Percentiles rank a stretch among this genome's conserved stretches.
Conservation (phyloP, 2,888 invertebrate species). For the Crematogaster levior region DNA sequence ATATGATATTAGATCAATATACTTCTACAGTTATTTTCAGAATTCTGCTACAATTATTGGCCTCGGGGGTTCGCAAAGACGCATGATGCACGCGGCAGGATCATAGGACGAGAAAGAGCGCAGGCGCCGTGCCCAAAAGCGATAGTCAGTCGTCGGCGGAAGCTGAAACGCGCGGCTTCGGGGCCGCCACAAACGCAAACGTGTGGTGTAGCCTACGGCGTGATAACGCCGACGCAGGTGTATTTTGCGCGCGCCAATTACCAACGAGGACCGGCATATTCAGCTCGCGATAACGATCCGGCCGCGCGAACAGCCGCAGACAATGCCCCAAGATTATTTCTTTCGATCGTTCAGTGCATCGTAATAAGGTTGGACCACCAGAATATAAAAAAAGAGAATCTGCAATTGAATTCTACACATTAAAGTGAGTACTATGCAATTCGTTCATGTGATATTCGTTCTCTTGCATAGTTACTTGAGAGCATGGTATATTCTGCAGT, state of each 20-base stretch:
- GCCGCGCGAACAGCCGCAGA: neutral
- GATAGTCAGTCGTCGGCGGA: slow-evolving; percentile 76
- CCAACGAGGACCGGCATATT: neutral
- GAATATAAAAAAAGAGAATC: neutral
- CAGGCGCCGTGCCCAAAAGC: slow-evolving; percentile 76
- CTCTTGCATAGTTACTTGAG: neutral
- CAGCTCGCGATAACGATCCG: neutral
- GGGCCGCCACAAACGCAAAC: slow-evolving; percentile 32
- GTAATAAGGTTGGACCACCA: neutral
- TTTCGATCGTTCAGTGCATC: slow-evolving; percentile 4
- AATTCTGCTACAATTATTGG: neutral
- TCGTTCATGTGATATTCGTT: neutral
- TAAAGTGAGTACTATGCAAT: slow-evolving; percentile 6
- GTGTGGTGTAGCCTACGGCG: slow-evolving; percentile 55
- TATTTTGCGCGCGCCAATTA: slow-evolving; percentile 41
- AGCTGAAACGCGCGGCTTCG: slow-evolving; percentile 76
- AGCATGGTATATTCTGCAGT: neutral
- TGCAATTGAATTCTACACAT: neutral
- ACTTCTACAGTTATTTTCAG: neutral
- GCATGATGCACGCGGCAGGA: slow-evolving; percentile 59
- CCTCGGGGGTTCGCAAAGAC: slow-evolving; percentile 20
- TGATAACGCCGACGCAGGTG: slow-evolving; percentile 51
- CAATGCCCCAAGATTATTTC: slow-evolving; percentile 2
- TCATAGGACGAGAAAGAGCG: slow-evolving; percentile 65
- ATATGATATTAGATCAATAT: neutral